phyloP scores from a whole-genome alignment of 2,113 vertebrate genomes.

The Rhinoderma darwinii region DNA sequence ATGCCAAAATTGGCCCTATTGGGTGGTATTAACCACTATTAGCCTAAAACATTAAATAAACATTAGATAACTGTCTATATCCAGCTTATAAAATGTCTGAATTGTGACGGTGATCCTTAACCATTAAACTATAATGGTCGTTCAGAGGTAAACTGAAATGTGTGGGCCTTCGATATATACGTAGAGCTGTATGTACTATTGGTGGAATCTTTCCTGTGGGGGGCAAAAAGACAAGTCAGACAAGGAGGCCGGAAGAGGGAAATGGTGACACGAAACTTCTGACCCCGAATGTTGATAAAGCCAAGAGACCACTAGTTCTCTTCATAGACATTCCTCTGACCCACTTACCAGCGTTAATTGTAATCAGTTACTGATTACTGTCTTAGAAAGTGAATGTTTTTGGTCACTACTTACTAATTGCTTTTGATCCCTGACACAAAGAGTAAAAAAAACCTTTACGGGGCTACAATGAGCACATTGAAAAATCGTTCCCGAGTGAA shows the following conservation, averaged over 20 bases:
- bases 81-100: not conserved
- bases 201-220: not conserved
- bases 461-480: not conserved
- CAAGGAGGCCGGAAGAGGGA: not conserved
- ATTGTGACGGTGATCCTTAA: not conserved
- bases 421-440: conserved; percentile 29
- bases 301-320: not conserved
- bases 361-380: conserved; percentile 56
- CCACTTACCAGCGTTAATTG: conserved; percentile 47
- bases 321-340: conserved; percentile 40
- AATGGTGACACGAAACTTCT: conserved; percentile 12
- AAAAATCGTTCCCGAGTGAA: not conserved
- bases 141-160: not conserved
- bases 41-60: not conserved
- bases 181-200: not conserved
- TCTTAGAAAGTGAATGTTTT: conserved; percentile 51
- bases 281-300: conserved; percentile 8
- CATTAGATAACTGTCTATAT: not conserved
- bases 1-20: not conserved
- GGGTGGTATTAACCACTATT: not conserved
- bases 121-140: not conserved
- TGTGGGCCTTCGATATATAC: not conserved
- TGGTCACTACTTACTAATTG: conserved; percentile 47
- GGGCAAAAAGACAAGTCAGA: not conserved
- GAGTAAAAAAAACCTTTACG: conserved; percentile 5